Conservation (phyloP, 2,113 vertebrate species). For the Misgurnus anguillicaudatus region DNA sequence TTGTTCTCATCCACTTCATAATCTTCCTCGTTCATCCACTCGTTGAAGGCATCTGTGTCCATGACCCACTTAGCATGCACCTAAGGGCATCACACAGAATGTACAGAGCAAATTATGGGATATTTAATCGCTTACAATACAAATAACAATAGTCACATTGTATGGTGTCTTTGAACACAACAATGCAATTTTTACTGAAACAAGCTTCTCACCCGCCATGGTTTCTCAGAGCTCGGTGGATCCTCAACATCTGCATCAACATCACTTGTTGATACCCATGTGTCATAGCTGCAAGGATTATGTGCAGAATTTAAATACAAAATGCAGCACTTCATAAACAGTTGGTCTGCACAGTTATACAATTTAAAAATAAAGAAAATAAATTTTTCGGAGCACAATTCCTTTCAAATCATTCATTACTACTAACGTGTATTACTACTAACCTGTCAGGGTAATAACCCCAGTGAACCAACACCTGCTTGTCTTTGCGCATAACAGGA, state of each 20-base stretch:
- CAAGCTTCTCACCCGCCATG: slow-evolving; percentile 85
- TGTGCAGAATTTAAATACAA: not conserved
- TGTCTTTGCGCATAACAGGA: slow-evolving; percentile 94
- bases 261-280: slow-evolving; percentile 89
- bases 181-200: not conserved
- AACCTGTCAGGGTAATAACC: slow-evolving; percentile 85
- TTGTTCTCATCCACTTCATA: slow-evolving; percentile 95
- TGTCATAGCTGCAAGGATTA: slow-evolving; percentile 83
- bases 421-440: not conserved
- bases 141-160: not conserved
- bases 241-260: slow-evolving; percentile 93
- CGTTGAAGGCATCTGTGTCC: slow-evolving; percentile 93
- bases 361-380: too few relatives aligned
- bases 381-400: too few relatives aligned
- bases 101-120: not conserved
- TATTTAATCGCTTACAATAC: not conserved
- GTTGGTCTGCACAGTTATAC: too few relatives aligned
- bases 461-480: slow-evolving; percentile 96
- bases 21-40: slow-evolving; percentile 99
- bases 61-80: slow-evolving; percentile 94
- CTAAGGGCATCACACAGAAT: slow-evolving; percentile 63
- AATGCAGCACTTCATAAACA: not conserved
- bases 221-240: slow-evolving; percentile 86
- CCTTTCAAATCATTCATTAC: too few relatives aligned
- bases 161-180: not conserved